phyloP scores from a whole-genome alignment of 2,797 vertebrate genomes.

The Argya squamiceps region DNA sequence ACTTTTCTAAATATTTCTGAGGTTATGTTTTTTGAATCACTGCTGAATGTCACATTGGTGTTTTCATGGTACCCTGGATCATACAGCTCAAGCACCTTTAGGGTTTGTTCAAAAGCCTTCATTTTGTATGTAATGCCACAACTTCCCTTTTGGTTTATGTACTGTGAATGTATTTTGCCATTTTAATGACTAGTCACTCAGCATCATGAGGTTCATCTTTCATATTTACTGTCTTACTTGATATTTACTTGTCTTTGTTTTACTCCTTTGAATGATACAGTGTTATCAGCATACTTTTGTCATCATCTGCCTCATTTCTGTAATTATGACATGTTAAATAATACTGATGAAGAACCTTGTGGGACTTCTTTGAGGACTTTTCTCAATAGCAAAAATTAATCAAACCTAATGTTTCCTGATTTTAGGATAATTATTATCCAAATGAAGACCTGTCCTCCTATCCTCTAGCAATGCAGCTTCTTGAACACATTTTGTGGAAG shows the following conservation, averaged over 20 bases:
- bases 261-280: background rate
- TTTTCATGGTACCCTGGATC: background rate
- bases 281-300: background rate
- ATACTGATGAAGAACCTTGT: background rate
- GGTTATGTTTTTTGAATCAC: background rate
- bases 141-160: background rate
- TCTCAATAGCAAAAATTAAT: background rate
- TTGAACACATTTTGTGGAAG: background rate
- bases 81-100: background rate
- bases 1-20: background rate
- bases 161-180: background rate
- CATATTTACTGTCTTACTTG: background rate
- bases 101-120: background rate
- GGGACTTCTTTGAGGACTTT: background rate
- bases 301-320: background rate
- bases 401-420: background rate
- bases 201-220: background rate
- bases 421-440: background rate
- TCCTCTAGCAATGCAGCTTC: background rate
- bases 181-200: background rate
- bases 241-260: background rate
- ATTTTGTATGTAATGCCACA: background rate
- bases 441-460: background rate
- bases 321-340: background rate
- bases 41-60: background rate